Evolutionary conservation across 2,888 invertebrate genomes (phyloP), one percentile per base, ranked within the genome.

Genomic region (Amblyteles armatorius): DNA sequence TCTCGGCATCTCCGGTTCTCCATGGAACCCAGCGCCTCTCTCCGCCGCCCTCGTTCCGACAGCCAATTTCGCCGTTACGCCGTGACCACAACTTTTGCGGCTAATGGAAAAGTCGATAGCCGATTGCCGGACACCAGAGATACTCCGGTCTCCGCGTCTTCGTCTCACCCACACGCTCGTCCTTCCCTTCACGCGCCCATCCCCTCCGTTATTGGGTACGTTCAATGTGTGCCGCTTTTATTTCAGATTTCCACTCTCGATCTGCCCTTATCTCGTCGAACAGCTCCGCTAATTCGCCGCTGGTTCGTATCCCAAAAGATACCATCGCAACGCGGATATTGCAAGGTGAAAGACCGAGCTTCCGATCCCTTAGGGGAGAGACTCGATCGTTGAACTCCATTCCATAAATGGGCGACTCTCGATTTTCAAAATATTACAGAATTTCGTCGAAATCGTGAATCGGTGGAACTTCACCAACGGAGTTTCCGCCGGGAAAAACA

Each of bases 31-130:
- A 73, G 74, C 55, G 52, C 79, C 74, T 71, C 82, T 76, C 77
- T 78, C 76, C 79, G 77, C 83, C 83, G 86, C 86, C 88, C 88
- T 89, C 89, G 88, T 88, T 84, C 87, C 87, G 88, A 90, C 85
- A 88, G 91, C 91, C 93, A 93, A 93, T 93, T 92, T 92, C 88
- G 87, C 88, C 90, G 91, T 92, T 91, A 91, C 91, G 89, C 78
- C 76, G 89, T 90, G 89, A 90, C 93, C 92, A 91, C 92, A 92
- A 92, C 91, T 92, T 92, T 91, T 89, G 88, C 86, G 88, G 89
- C 91, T 93, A 92, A 93, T 92, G 92, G 91, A 92, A 93, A 93
- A 93, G 91, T 93, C 93, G 92, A 93, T 93, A 92, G 91, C 87
- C 92, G 92, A 93, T 93, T 92, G 90, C 90, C 82, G 85, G 89